Base-by-base conservation (phyloP, 2,888 invertebrate species). In the Auanema freiburgensis region DNA sequence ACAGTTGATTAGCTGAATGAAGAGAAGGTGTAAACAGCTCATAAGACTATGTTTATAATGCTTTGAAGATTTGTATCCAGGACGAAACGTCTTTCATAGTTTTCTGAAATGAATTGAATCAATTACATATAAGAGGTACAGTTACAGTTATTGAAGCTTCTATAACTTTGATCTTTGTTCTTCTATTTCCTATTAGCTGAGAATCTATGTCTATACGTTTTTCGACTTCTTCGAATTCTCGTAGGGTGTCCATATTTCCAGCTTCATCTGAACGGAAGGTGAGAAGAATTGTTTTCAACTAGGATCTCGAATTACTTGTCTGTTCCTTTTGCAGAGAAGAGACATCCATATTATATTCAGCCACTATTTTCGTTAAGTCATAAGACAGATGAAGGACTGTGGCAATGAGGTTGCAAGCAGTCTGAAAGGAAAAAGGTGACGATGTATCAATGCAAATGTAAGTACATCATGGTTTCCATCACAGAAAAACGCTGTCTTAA, bases 391-490 rank as follows among this genome's bases (percentile, higher is more conserved):
- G 46, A 16, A 46, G 46, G 21, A 46, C 6, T 21, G 46, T 46
- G 46, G 46, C 46, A 16, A 46, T 16, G 5, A 46, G 46, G 46
- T 16, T 21, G 10, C 16, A 46, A 46, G 21, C 21, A 16, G 46
- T 46, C 46, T 46, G 46, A 18, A 46, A 46, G 3, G 21, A 10
- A 18, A 21, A 10, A 5, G 21, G 16, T 46, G 21, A 16, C 10
- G 16, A n/a, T 10, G 21, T 5, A 3, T 46, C 46, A 46, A 21
- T 18, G 4, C 21, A n/a, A n/a, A n/a, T n/a, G n/a, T n/a, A n/a
- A n/a, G n/a, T 23, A 59, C 59, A 42, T 60, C 60, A 16, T 42
- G 14, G 14, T 60, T 51, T 33, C 49, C 44, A 25, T 40, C 44
- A 23, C 53, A 55, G 41, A 60, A 60, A 2, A 60, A 40, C 5